Base-by-base conservation (phyloP, 2,888 invertebrate genomes). In the Syrista parreyssii region DNA sequence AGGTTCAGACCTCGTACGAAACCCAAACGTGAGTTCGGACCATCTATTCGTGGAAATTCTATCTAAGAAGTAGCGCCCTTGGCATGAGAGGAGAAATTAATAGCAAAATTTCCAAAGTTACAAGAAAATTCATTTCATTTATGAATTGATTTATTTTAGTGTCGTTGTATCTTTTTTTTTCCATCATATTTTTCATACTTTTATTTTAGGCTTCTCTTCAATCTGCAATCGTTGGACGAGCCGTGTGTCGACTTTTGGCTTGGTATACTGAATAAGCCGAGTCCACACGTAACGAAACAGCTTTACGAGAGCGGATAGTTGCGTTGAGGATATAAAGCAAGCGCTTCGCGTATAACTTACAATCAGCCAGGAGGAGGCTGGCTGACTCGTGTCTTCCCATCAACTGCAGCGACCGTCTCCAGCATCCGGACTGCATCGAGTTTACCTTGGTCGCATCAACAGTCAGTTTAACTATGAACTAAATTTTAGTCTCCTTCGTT, bases 241-340 rank as follows among this genome's bases (percentile, higher is more conserved):
- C 72, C 72, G 15, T 34, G 12, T 11, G 72, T 72, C 34, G 32
- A 34, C 34, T 34, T 72, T 72, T 34, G 72, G 30, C 32, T 31
- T 30, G 55, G 55, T 9, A 55, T 55, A 55, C 55, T 23, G 55
- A 55, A 23, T 55, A 55, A 55, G 55, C 23, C 55, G 55, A 55
- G 55, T 55, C 55, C 55, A 55, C 55, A 55, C 55, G 55, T 55
- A 55, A 55, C 55, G 81, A 78, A 83, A 86, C 84, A 88, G 88
- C 89, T 91, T 91, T 91, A 91, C 90, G 91, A 91, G 91, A 90
- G 88, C 89, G 86, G 88, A 91, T 90, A 90, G 89, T 90, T 89
- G 89, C 88, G 87, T 88, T 84, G 88, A 88, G 88, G 88, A 89
- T 90, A 91, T 91, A 91, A 91, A 90, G 90, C 89, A 90, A 90